Percentiles rank a stretch among this genome's conserved stretches.
phyloP scores from a whole-genome alignment of 2,797 vertebrate genomes.

The Parauchenoglanis ngamensis region DNA sequence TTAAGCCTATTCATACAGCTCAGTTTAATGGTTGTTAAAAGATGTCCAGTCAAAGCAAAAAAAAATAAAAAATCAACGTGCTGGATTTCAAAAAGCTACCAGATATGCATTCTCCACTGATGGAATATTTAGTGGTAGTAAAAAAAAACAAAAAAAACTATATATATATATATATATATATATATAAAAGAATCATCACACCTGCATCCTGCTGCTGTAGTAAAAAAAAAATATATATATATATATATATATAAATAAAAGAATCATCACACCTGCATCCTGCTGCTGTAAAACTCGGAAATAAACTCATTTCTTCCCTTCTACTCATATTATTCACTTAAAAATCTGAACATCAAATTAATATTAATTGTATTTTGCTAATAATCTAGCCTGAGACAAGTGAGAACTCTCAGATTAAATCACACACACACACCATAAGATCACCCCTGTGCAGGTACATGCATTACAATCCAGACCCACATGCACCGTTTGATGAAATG shows the following conservation, averaged over 20 bases:
- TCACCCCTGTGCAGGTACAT: background rate
- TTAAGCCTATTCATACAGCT: slow-evolving; percentile 1
- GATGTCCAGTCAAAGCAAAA: background rate
- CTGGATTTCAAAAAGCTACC: slow-evolving; percentile 2
- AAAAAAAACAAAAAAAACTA: background rate
- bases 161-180: too few relatives aligned
- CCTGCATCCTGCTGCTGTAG: too few relatives aligned
- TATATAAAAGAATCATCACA: background rate
- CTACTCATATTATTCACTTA: background rate
- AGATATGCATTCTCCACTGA: background rate
- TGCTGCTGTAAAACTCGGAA: background rate
- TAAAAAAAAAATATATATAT: too few relatives aligned
- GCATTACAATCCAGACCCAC: slow-evolving; percentile 18
- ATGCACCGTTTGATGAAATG: background rate
- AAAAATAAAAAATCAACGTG: background rate
- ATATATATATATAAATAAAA: too few relatives aligned
- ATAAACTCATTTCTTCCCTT: background rate
- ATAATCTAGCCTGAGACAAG: background rate
- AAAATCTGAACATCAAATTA: background rate
- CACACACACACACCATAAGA: background rate
- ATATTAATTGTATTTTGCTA: background rate
- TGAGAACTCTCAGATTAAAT: background rate
- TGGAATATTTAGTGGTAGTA: background rate
- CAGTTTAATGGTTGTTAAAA: slow-evolving; percentile 12
- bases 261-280: background rate